These are phyloP conservation scores for Tetramorium bicarinatum DNA, from an alignment of 2,888 invertebrate species.

Conservation along the genomic window DNA sequence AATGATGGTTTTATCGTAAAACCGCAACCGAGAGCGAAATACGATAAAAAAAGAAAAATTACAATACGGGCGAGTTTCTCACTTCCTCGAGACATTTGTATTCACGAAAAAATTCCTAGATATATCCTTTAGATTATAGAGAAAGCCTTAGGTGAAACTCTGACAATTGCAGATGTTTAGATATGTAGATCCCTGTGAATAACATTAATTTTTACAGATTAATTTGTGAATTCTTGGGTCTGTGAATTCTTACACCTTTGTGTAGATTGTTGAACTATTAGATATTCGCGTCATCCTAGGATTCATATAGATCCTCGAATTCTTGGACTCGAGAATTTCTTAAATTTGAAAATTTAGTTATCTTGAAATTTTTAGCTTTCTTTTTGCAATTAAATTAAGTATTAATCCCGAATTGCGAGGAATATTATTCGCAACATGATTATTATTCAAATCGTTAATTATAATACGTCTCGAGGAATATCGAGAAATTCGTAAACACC, in stretches of 20 bases:
- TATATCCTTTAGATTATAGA: slow-evolving; percentile 28
- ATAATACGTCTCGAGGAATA: slow-evolving; percentile 28
- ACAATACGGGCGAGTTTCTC: slow-evolving; percentile 47
- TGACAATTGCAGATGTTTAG: slow-evolving; percentile 17
- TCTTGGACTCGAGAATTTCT: slow-evolving; percentile 39
- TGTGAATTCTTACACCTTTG: slow-evolving; percentile 32
- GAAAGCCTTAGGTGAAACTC: not conserved
- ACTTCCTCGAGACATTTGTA: slow-evolving; percentile 44
- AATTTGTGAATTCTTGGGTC: slow-evolving; percentile 45
- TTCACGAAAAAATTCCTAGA: slow-evolving; percentile 32
- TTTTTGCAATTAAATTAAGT: not conserved
- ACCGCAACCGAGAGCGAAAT: slow-evolving; percentile 43
- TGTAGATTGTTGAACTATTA: slow-evolving; percentile 56
- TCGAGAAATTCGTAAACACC: slow-evolving; percentile 65
- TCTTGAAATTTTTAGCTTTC: not conserved
- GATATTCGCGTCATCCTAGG: slow-evolving; percentile 45
- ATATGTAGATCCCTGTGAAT: not conserved
- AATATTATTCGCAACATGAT: not conserved
- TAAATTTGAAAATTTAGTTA: not conserved
- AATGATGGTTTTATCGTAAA: slow-evolving; percentile 63
- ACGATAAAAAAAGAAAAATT: slow-evolving; percentile 53
- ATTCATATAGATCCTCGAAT: slow-evolving; percentile 52
- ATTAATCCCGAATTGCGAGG: not conserved
- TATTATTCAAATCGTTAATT: slow-evolving; percentile 13
- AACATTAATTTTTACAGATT: slow-evolving; percentile 23